These are phyloP conservation scores for Liolophura sinensis DNA, from an alignment of 1,140 invertebrate genomes.

Conservation along the genomic window DNA sequence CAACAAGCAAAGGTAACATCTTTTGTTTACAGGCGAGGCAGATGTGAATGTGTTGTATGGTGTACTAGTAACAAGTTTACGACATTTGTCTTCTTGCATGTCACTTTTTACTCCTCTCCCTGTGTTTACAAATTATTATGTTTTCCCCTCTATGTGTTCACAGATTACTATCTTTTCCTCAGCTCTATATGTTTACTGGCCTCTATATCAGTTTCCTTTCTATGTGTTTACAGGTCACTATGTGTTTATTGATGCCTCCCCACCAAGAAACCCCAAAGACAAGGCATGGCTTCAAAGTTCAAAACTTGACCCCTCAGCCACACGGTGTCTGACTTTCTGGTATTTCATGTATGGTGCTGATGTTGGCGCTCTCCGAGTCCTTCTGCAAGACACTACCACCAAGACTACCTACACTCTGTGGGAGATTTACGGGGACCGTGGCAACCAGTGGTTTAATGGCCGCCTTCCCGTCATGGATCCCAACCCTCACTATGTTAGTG, in stretches of 20 bases:
- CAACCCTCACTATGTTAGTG: too few species aligned
- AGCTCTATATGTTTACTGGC: constrained; percentile 5
- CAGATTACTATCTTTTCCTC: neutral
- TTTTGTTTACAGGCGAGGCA: neutral
- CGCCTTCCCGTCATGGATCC: too few species aligned
- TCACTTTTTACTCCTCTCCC: too few species aligned
- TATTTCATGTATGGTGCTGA: constrained; percentile 74
- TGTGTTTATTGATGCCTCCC: constrained; percentile 48
- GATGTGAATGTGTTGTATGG: neutral
- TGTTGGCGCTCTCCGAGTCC: constrained; percentile 42
- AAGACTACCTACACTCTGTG: constrained; percentile 3
- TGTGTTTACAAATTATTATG: too few species aligned
- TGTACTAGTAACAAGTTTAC: too few species aligned
- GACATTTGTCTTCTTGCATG: too few species aligned
- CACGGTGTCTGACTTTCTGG: constrained; percentile 66
- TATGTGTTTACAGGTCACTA: constrained; percentile 46
- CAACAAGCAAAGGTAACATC: constrained; percentile 15
- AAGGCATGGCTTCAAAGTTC: constrained; percentile 44
- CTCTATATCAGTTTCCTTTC: neutral
- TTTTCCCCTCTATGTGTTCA: too few species aligned
- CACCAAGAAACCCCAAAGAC: constrained; percentile 33
- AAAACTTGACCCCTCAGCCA: constrained; percentile 28
- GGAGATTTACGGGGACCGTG: constrained; percentile 1
- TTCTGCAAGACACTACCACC: neutral
- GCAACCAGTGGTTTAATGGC: constrained; percentile 14